Base-by-base conservation (phyloP, 1,140 invertebrate genomes). In the Bicyclus anynana region DNA sequence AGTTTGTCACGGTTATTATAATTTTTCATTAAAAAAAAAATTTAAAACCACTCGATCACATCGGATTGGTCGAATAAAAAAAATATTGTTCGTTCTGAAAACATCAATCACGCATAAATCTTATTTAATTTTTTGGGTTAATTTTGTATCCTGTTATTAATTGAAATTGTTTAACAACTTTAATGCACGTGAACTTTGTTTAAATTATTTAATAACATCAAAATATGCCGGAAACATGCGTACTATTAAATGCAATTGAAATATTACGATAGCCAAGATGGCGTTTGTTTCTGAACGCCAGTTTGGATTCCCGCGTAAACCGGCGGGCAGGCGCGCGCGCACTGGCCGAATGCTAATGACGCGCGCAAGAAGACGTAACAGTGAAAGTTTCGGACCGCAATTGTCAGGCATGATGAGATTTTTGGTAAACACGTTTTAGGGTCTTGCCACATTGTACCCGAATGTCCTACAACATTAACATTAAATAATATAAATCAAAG, bases 361-460 rank as follows among this genome's bases (percentile, higher is more conserved):
- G 61, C 66, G 60, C 46, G 70, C 65, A 53, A 60, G 70, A 76
- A 79, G 80, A 76, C 72, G 80, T 79, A 83, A 83, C 29, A 79
- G 80, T 65, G 77, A 83, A 83, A 83, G 80, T 79, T 69, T 47
- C 70, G 74, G 56, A 55, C 63, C 67, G 69, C 37, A 61, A 53
- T 65, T 48, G 52, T 60, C 46, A 52, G 49, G 29, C 29, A 40
- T 29, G 38, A 58, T 52, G 46, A 52, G 51, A 60, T 60, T 59
- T 59, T 59, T 52, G 57, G 57, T 21, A 20, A 59, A 59, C 57
- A 38, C 20, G 50, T 59, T 44, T 44, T 12, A 20, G n/a, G 42
- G 42, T 44, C 37, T 40, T 40, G 37, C 16, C 16, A 44, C 17
- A 44, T 44, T 44, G 12, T 7, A 35, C 9, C 37, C 13, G n/a